phyloP scores from a whole-genome alignment of 2,797 vertebrate genomes.

The Hafferia zeledoni region DNA sequence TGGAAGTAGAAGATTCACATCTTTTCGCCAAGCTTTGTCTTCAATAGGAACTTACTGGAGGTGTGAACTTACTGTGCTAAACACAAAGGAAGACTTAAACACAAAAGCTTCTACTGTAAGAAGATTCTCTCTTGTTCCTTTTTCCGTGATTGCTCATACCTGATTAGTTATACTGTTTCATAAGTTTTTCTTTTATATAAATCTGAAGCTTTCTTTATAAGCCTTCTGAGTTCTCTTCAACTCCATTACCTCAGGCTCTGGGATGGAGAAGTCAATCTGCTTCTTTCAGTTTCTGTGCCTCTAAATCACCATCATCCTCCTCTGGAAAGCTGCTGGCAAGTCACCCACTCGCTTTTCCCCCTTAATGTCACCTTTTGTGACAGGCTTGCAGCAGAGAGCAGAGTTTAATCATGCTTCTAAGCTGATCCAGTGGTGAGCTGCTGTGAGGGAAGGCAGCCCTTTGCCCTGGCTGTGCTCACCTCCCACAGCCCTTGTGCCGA shows the following conservation, averaged over 20 bases:
- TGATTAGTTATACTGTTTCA: neutral
- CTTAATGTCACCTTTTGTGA: neutral
- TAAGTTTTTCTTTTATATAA: neutral
- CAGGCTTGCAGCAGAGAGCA: neutral
- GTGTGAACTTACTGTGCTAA: neutral
- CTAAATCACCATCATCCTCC: neutral
- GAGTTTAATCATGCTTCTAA: neutral
- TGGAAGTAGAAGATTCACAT: neutral
- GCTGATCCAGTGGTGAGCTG: neutral
- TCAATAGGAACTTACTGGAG: neutral
- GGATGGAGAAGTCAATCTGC: neutral
- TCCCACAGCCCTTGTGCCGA: neutral
- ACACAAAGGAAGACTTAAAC: neutral
- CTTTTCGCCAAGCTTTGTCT: neutral
- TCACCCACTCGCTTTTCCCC: neutral
- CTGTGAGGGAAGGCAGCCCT: neutral
- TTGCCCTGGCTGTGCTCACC: neutral
- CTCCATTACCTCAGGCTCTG: neutral
- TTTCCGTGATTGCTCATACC: neutral
- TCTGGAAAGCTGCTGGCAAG: neutral
- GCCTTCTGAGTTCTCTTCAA: neutral
- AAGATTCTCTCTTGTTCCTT: neutral
- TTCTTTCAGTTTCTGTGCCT: constrained; percentile 24
- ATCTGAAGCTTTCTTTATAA: neutral
- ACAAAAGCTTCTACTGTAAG: neutral